Conservation (phyloP, 1,140 invertebrate genomes). For the Lanistes nyassanus region DNA sequence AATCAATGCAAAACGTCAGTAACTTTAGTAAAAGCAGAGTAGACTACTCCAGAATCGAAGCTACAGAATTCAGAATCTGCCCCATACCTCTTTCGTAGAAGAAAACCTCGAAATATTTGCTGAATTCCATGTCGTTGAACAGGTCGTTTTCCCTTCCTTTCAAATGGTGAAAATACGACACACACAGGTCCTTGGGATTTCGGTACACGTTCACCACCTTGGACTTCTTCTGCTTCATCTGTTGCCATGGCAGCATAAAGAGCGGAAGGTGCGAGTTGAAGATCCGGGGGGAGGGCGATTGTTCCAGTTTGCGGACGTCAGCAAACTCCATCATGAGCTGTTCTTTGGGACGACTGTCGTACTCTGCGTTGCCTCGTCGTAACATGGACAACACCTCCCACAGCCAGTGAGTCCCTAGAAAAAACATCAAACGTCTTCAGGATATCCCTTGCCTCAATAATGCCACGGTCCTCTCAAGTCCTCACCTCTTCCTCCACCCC, state of each 20-base stretch:
- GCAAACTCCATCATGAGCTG: conserved; percentile 30
- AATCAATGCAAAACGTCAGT: background rate
- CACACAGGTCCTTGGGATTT: background rate
- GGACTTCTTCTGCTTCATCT: background rate
- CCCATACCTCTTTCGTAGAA: background rate
- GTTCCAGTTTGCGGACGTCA: conserved; percentile 21
- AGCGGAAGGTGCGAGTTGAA: conserved; percentile 6
- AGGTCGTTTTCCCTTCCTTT: background rate
- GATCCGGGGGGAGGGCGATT: conserved; percentile 25
- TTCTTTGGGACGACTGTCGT: conserved; percentile 26
- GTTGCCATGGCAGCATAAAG: conserved; percentile 7
- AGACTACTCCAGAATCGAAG: background rate
- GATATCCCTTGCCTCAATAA: too few species aligned
- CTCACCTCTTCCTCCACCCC: too few species aligned
- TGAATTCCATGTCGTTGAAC: background rate
- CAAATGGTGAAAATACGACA: background rate
- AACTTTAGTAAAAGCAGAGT: background rate
- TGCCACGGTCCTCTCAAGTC: too few species aligned
- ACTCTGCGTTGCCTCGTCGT: conserved; percentile 24
- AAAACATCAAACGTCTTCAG: too few species aligned
- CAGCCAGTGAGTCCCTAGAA: conserved; percentile 43
- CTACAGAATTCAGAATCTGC: background rate
- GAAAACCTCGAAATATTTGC: background rate
- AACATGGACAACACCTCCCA: conserved; percentile 46
- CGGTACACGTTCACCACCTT: conserved; percentile 6